Percentiles rank a stretch among this genome's conserved stretches.
phyloP scores from a whole-genome alignment of 35 echinoderm and acorn worm species.

The Stichopus chloronotus region DNA sequence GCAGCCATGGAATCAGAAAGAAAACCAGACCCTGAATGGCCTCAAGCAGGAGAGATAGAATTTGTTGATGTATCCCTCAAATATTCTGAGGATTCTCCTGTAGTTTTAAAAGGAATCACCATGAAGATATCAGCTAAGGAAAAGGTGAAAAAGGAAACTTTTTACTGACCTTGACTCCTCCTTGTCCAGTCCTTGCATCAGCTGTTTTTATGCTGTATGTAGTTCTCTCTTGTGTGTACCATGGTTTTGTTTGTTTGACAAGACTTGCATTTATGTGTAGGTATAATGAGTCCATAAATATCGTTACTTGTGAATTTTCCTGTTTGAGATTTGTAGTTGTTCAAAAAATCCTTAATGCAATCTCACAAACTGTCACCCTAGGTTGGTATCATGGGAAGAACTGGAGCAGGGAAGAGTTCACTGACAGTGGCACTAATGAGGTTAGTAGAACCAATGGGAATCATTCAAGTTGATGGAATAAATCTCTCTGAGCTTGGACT shows the following conservation, averaged over 20 bases:
- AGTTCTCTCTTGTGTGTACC: no score
- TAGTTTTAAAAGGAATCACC: conserved; percentile 76
- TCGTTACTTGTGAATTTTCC: no score
- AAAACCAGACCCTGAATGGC: conserved; percentile 82
- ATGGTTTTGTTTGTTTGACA: no score
- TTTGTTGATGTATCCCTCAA: conserved; percentile 73
- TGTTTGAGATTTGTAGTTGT: no score
- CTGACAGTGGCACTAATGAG: conserved; percentile 36
- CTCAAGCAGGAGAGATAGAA: conserved; percentile 83
- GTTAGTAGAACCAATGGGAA: conserved; percentile 44
- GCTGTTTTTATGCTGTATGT: no score
- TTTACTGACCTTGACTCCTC: background rate
- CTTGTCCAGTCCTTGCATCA: no score
- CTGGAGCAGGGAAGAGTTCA: conserved; percentile 61
- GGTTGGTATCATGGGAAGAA: conserved; percentile 61
- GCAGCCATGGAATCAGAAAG: conserved; percentile 70
- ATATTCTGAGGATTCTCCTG: conserved; percentile 82
- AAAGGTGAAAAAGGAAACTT: conserved; percentile 62
- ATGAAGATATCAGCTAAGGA: conserved; percentile 79
- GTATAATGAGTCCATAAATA: no score
- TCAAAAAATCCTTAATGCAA: no score
- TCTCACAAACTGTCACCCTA: background rate
- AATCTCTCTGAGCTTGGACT: conserved; percentile 38
- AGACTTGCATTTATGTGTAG: no score
- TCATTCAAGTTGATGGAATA: conserved; percentile 46